Conservation (phyloP, 2,797 vertebrate genomes). For the Vespertilio murinus region DNA sequence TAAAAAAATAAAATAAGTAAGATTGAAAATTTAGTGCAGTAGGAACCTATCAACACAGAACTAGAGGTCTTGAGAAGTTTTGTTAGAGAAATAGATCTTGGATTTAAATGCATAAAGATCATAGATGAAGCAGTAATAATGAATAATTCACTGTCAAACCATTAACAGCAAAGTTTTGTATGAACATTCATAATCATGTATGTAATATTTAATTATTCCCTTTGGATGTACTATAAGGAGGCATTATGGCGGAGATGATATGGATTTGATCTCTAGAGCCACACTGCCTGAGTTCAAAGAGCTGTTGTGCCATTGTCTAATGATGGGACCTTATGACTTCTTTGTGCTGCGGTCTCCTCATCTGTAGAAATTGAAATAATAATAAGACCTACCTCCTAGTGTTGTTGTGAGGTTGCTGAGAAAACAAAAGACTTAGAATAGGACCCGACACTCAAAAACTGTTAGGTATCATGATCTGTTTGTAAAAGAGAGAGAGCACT, state of each 20-base stretch:
- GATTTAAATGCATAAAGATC: neutral
- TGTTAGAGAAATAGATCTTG: neutral
- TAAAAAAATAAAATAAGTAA: neutral
- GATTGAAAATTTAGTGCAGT: neutral
- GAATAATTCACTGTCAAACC: neutral
- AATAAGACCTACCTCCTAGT: neutral
- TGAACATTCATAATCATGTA: neutral
- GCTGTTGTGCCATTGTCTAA: neutral
- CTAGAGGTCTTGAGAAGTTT: neutral
- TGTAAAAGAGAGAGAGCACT: neutral
- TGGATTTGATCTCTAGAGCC: neutral
- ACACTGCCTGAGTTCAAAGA: neutral
- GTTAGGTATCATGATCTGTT: neutral
- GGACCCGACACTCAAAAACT: neutral
- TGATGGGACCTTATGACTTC: neutral
- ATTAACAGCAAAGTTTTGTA: neutral
- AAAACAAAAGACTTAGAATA: neutral
- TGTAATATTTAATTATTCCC: neutral
- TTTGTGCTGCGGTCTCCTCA: neutral
- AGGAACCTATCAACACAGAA: neutral
- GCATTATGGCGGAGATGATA: neutral
- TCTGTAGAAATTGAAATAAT: neutral
- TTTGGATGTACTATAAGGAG: neutral
- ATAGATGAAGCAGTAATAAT: neutral
- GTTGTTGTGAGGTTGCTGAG: neutral